Base-by-base conservation (phyloP, 2,888 invertebrate genomes). In the Liodrosophila aerea region DNA sequence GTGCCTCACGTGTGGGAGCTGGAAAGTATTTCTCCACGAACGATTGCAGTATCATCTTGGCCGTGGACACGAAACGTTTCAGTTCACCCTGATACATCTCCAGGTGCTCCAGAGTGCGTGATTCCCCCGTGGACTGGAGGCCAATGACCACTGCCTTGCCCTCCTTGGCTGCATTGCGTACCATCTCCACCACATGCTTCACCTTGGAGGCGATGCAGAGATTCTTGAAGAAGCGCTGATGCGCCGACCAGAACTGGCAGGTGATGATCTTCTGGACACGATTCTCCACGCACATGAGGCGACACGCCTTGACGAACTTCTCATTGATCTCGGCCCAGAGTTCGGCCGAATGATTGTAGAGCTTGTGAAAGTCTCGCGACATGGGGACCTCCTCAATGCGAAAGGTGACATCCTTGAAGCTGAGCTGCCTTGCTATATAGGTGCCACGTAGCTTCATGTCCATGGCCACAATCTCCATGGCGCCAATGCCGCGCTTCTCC, bases 201-300 rank as follows among this genome's bases (percentile, higher is more conserved):
- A 94, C 97, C 92, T 99, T 99, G 12, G 98, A 95, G 0, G 98
- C 98, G 75, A 99, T 99, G 90, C 99, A 99, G 9, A 99, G 93
- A 89, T 99, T 99, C 90, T 99, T 99, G 92, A 99, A 99, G 92
- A 98, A 98, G 53, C 98, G 92, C 90, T 99, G 99, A 92, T 99
- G 99, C n/a, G 98, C 95, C 0, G 98, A 98, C 99, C 99, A 99
- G 91, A 99, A 99, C 91, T 99, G 99, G 0, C 98, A 98, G 97
- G 99, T 99, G 95, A 99, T 98, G 8, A 97, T 97, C 91, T 98
- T 99, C 89, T 95, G 94, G 94, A 97, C 95, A 47, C 96, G 93
- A 73, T 95, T 96, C 88, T 98, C 98, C 0, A 97, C 97, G 89
- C 97, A 96, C 76, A 98, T 95, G 51, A 98, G 91, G 87, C 97